phyloP scores from a whole-genome alignment of 2,888 invertebrate species.

The Dichetophora obliterata region DNA sequence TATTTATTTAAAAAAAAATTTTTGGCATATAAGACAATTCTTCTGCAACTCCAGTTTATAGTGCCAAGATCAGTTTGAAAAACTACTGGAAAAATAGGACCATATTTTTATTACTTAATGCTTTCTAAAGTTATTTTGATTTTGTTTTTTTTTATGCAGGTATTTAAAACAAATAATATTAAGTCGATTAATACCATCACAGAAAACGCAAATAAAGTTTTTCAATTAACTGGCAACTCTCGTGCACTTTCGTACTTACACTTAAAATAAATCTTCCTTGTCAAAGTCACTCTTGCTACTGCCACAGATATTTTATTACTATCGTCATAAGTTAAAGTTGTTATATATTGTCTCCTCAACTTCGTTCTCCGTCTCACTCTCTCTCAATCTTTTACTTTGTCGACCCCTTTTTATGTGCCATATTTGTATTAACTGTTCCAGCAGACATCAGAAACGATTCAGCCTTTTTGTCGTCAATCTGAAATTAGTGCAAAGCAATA shows the following conservation, averaged over 20 bases:
- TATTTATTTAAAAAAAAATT: no score
- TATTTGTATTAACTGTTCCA: constrained; percentile 10
- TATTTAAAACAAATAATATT: background rate
- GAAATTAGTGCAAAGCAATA: background rate
- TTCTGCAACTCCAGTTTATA: no score
- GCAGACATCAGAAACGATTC: background rate
- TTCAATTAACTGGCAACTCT: background rate
- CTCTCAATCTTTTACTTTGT: background rate
- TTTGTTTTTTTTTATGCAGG: no score
- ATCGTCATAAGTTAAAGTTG: constrained; percentile 3
- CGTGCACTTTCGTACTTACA: background rate
- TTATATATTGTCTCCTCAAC: background rate
- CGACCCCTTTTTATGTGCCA: background rate
- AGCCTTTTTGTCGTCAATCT: constrained; percentile 23
- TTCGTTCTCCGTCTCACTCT: background rate
- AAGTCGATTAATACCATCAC: no score
- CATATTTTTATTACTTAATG: no score
- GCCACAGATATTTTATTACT: constrained; percentile 7
- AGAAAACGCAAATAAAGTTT: background rate
- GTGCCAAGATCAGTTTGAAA: no score
- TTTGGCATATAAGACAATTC: no score
- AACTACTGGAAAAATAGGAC: no score
- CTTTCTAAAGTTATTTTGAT: no score
- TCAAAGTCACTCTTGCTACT: constrained; percentile 5
- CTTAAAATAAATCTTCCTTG: background rate